phyloP scores from a whole-genome alignment of 2,113 vertebrate genomes.

The Heterochromis multidens region DNA sequence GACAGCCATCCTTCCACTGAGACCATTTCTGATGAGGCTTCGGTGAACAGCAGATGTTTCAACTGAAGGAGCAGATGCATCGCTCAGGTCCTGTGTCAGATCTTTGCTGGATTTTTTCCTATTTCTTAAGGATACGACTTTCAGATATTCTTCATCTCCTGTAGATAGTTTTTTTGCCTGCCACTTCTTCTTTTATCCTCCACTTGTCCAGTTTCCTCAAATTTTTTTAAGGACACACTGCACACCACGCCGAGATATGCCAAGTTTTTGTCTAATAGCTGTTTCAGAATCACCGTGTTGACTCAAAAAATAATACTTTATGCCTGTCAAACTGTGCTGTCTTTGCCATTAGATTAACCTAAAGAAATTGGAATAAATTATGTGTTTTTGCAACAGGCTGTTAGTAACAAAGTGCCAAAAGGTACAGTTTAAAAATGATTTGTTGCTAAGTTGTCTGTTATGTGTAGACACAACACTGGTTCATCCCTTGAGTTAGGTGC shows the following conservation, averaged over 20 bases:
- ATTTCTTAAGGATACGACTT: background rate
- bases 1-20: no score
- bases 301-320: background rate
- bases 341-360: background rate
- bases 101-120: background rate
- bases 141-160: background rate
- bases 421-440: no score
- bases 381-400: background rate
- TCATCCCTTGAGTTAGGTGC: background rate
- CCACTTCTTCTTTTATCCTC: background rate
- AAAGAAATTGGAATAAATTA: background rate
- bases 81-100: background rate
- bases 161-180: background rate
- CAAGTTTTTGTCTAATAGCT: background rate
- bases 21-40: no score
- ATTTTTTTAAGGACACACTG: background rate
- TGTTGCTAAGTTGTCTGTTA: background rate
- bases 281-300: background rate
- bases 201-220: background rate
- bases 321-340: background rate
- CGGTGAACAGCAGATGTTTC: no score
- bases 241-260: background rate
- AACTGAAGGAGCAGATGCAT: background rate
- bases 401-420: background rate
- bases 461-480: no score